Evolutionary conservation across 2,113 vertebrate species (phyloP), one percentile per base, ranked within the genome.

Genomic region (Calypte anna): DNA sequence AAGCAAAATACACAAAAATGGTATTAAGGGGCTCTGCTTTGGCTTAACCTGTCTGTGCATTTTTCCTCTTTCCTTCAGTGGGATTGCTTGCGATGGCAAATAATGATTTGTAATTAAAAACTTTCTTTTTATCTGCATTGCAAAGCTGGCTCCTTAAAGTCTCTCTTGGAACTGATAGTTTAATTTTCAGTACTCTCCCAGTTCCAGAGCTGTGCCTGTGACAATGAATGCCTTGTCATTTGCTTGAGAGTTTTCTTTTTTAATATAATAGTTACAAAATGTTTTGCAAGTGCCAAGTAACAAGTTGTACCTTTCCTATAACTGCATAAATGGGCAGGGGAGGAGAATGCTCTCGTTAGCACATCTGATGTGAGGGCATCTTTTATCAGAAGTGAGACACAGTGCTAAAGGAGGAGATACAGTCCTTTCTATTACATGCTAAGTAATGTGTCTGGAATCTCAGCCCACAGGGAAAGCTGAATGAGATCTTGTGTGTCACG

Each of bases 91-190:
- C 59, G 55, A 73, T 51, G 40, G 67, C 59, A 94, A 91, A 91
- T 82, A 89, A 89, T 7, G 40, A 87, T 94, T 92, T 82, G 92
- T 80, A 91, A 87, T 94, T 94, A 33, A 94, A 92, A 96, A 69
- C 50, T 79, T 86, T 55, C 38, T 88, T 92, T 78, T 79, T 58
- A 74, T 91, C 51, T 69, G 36, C 59, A 43, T 54, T 85, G 30
- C 70, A 76, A 73, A 54, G 40, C 51, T 43, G 87, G 85, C 92
- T 91, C 77, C 66, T 82, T 46, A 90, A 93, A 92, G 59, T 53
- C 28, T 87, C 36, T 77, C 57, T 76, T 90, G 84, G 59, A 95
- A 73, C 31, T 12, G 25, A 51, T 55, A 11, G 10, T 89, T 91
- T 92, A 58, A 66, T 84, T 92, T 84, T 72, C 1, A 0, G 46